phyloP scores from a whole-genome alignment of 2,888 invertebrate species.

The Lobophora halterata region DNA sequence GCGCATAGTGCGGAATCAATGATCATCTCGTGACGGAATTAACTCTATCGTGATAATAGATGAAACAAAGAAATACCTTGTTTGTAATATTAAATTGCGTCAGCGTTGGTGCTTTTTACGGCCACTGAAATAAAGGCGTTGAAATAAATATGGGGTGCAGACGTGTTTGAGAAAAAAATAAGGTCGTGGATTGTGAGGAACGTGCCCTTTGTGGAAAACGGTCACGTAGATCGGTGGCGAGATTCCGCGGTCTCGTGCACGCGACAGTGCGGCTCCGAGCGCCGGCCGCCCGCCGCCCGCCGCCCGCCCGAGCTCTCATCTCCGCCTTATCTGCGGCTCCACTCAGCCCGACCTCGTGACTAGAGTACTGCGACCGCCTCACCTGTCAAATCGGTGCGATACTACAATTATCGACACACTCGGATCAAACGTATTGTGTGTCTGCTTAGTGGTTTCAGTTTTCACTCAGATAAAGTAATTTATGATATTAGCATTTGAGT shows the following conservation, averaged over 20 bases:
- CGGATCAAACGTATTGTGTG: slow-evolving; percentile 47
- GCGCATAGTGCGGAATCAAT: slow-evolving; percentile 30
- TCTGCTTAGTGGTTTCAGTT: slow-evolving; percentile 35
- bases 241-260: slow-evolving; percentile 38
- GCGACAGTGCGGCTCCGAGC: slow-evolving; percentile 48
- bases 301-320: slow-evolving; percentile 47
- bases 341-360: slow-evolving; percentile 61
- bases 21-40: slow-evolving; percentile 43
- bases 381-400: slow-evolving; percentile 40
- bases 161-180: slow-evolving; percentile 48
- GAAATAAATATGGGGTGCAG: slow-evolving; percentile 33
- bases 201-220: slow-evolving; percentile 52
- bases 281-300: slow-evolving; percentile 39
- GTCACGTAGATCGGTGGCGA: slow-evolving; percentile 50
- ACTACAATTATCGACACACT: slow-evolving; percentile 44
- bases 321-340: slow-evolving; percentile 48
- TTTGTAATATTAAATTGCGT: slow-evolving; percentile 34
- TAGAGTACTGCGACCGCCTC: slow-evolving; percentile 35
- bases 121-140: slow-evolving; percentile 23
- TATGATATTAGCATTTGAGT: slow-evolving; percentile 29
- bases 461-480: slow-evolving; percentile 41
- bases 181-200: slow-evolving; percentile 46
- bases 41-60: slow-evolving; percentile 43
- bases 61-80: slow-evolving; percentile 47
- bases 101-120: slow-evolving; percentile 29